Evolutionary conservation across 1,140 invertebrate genomes (phyloP).

Genomic region (Zaprionus lachaisei): DNA sequence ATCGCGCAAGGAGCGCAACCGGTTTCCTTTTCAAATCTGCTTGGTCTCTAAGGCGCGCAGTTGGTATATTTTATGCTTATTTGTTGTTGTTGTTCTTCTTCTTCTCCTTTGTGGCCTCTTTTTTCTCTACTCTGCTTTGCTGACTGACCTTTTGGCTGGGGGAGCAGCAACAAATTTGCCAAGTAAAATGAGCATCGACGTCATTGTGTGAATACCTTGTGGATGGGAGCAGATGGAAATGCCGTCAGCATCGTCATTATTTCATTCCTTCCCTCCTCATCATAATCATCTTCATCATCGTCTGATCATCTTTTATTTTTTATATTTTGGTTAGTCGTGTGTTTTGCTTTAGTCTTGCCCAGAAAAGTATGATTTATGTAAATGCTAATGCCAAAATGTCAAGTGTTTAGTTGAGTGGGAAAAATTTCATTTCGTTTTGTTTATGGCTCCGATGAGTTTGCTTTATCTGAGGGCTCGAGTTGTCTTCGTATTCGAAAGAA

Average conservation of each 20-base stretch:
- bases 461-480: background rate
- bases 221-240: conserved; percentile 53
- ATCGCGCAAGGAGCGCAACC: conserved; percentile 56
- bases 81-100: conserved; percentile 47
- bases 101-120: conserved; percentile 28
- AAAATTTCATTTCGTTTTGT: conserved; percentile 32
- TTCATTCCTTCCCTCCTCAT: background rate
- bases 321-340: conserved; percentile 36
- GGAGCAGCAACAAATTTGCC: conserved; percentile 60
- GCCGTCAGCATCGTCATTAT: conserved; percentile 47
- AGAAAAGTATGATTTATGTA: conserved; percentile 76
- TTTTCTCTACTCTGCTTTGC: conserved; percentile 3
- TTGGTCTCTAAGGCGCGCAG: conserved; percentile 30
- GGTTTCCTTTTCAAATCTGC: conserved; percentile 47
- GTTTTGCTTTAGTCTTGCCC: conserved; percentile 50
- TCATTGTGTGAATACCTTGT: conserved; percentile 47
- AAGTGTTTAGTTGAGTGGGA: conserved; percentile 64
- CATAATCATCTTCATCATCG: conserved; percentile 5
- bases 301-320: conserved; percentile 9
- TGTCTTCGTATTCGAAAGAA: conserved; percentile 7
- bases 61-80: conserved; percentile 60
- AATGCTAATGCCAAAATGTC: conserved; percentile 77
- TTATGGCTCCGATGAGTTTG: conserved; percentile 22
- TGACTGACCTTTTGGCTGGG: conserved; percentile 46
- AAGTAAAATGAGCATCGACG: conserved; percentile 33